Conservation (phyloP, 2,797 vertebrate genomes). For the Rallus crepitans region DNA sequence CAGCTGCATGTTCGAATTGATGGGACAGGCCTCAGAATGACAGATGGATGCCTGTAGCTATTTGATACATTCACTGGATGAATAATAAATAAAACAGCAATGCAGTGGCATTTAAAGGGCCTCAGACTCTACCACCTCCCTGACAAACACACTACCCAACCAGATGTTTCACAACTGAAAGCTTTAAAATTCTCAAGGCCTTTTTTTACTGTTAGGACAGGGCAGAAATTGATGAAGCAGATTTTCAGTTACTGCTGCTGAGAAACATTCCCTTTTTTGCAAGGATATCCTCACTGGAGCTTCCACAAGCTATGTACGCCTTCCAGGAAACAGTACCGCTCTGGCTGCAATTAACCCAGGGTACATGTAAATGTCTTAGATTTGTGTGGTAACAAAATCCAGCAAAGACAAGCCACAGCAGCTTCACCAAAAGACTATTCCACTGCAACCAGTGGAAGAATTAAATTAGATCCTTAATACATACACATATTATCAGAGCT, state of each 20-base stretch:
- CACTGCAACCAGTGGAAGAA: not conserved
- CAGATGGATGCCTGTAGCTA: slow-evolving; percentile 42
- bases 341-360: not conserved
- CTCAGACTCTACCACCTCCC: not conserved
- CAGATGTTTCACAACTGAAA: not conserved
- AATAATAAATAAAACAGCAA: slow-evolving; percentile 57
- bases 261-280: not conserved
- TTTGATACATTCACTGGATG: slow-evolving; percentile 44
- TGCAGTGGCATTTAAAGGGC: slow-evolving; percentile 31
- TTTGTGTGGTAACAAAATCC: not conserved
- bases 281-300: not conserved
- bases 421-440: not conserved
- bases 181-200: not conserved
- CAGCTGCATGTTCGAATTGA: not conserved
- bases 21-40: slow-evolving; percentile 26
- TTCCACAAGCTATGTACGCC: not conserved
- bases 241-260: not conserved
- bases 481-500: not conserved
- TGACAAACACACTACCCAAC: not conserved
- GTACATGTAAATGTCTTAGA: not conserved
- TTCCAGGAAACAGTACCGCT: not conserved
- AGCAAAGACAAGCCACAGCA: not conserved
- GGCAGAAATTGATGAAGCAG: not conserved
- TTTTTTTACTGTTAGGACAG: not conserved
- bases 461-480: not conserved